These are phyloP conservation scores for Aphidius colemani DNA, from an alignment of 2,888 invertebrate species.

Conservation along the genomic window DNA sequence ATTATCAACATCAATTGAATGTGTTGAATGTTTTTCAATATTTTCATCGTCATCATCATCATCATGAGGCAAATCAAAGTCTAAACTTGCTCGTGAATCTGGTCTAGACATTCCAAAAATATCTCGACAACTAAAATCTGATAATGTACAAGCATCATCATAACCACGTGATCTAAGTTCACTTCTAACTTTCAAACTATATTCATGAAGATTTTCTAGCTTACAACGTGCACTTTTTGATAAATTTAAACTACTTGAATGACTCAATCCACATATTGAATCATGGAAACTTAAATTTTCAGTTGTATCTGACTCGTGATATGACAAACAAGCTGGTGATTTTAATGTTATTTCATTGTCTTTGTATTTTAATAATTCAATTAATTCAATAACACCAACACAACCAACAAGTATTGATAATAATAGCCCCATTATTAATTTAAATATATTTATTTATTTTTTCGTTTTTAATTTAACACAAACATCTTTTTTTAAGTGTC, in stretches of 20 bases:
- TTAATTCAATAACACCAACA: constrained; percentile 74
- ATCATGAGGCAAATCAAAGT: constrained; percentile 30
- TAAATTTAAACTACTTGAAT: constrained; percentile 41
- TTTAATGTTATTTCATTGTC: constrained; percentile 43
- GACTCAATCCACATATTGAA: constrained; percentile 49
- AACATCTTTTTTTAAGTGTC: no score
- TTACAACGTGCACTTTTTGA: constrained; percentile 45
- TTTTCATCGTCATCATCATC: constrained; percentile 21
- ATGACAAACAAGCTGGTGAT: constrained; percentile 43
- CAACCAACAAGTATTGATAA: constrained; percentile 76
- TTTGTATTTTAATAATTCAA: constrained; percentile 62
- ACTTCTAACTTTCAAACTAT: constrained; percentile 49
- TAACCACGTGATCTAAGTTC: constrained; percentile 47
- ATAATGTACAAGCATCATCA: constrained; percentile 44
- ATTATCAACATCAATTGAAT: no score
- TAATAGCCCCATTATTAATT: constrained; percentile 70
- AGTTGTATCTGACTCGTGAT: constrained; percentile 35
- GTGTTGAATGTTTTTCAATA: no score
- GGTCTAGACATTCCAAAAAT: constrained; percentile 42
- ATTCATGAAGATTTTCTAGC: constrained; percentile 54
- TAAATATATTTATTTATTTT: neutral
- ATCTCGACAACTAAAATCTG: constrained; percentile 47
- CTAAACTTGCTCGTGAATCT: constrained; percentile 43
- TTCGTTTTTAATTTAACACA: no score
- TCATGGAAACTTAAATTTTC: constrained; percentile 47